Evolutionary conservation across 2,888 invertebrate genomes (phyloP).

Genomic region (Odontomyia ornata): DNA sequence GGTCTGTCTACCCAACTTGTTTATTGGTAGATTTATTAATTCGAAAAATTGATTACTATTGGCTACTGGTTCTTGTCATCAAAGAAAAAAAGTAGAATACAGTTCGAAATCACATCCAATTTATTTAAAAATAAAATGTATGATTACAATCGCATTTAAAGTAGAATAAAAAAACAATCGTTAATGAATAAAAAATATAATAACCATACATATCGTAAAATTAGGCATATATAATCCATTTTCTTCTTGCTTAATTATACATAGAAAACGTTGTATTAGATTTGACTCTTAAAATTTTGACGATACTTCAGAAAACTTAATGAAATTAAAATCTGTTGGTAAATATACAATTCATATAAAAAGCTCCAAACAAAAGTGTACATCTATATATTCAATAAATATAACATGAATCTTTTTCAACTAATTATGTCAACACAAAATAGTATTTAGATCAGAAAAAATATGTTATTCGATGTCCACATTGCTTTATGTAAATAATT

Average conservation of each 20-base stretch:
- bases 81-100: not conserved
- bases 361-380: not conserved
- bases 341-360: not conserved
- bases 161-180: not conserved
- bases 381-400: not conserved
- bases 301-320: too few species aligned
- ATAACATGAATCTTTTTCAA: not conserved
- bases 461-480: not conserved
- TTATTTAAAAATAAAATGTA: constrained; percentile 24
- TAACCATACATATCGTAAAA: not conserved
- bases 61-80: too few species aligned
- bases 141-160: constrained; percentile 2
- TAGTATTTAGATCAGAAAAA: constrained; percentile 2
- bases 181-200: not conserved
- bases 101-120: not conserved
- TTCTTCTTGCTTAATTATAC: too few species aligned
- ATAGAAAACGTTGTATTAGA: too few species aligned
- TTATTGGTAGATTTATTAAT: too few species aligned
- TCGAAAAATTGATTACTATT: too few species aligned
- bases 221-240: not conserved
- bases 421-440: not conserved
- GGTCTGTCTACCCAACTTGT: too few species aligned
- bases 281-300: too few species aligned
- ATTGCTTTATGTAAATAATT: too few species aligned
- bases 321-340: not conserved